Conservation (phyloP, 1,140 invertebrate genomes). For the Eriosoma lanigerum region DNA sequence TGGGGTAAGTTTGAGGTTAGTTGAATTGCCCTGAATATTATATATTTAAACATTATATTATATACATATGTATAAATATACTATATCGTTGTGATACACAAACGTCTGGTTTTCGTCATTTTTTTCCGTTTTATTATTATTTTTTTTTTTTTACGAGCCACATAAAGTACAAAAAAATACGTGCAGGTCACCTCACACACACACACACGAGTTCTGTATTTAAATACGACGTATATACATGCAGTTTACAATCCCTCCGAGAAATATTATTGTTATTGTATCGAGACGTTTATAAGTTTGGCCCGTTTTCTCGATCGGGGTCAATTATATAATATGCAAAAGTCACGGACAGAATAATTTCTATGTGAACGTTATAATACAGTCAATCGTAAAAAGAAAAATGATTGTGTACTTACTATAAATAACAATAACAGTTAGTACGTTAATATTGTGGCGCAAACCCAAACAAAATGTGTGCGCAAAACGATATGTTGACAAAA, state of each 20-base stretch:
- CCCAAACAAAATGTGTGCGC: constrained; percentile 42
- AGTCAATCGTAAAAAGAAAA: constrained; percentile 33
- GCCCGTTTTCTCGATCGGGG: neutral
- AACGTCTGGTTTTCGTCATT: constrained; percentile 28
- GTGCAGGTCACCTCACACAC: constrained; percentile 2
- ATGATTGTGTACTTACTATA: neutral
- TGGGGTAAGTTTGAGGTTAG: too few species aligned
- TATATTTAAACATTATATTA: too few species aligned
- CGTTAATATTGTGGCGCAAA: constrained; percentile 32
- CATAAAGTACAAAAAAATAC: neutral
- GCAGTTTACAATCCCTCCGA: neutral
- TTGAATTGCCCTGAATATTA: too few species aligned
- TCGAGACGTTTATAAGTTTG: neutral
- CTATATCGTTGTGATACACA: too few species aligned
- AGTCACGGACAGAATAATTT: neutral
- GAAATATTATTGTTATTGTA: too few species aligned
- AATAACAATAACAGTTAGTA: neutral
- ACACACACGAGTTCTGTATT: neutral
- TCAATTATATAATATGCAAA: constrained; percentile 10
- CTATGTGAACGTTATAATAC: neutral
- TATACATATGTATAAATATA: too few species aligned
- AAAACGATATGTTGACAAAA: constrained; percentile 24
- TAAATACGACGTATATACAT: too few species aligned
- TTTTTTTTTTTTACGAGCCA: constrained; percentile 43
- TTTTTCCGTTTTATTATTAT: constrained; percentile 13